Evolutionary conservation across 2,888 invertebrate species (phyloP), one percentile per base, ranked within the genome.

Genomic region (Hydropsyche betteni): DNA sequence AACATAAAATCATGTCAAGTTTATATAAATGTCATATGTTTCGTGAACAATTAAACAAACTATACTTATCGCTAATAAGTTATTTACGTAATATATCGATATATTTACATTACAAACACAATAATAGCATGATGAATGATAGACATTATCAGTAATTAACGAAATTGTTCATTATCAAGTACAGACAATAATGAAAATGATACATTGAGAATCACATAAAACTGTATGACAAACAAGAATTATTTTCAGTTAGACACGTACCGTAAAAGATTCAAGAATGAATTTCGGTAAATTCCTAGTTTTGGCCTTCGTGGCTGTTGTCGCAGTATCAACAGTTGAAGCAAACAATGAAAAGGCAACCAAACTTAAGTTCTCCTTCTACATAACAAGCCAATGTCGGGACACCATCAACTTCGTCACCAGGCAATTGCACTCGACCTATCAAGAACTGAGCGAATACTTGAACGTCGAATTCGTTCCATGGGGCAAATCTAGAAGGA

Each of bases 401-500:
- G 84, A 86, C 70, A 85, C 86, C 0, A 82, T 83, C 0, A 80
- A 68, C 5, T 87, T 86, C 69, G 82, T 87, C 14, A 74, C 75
- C n/a, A 61, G 81, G 12, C 82, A 84, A 36, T 80, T 87, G 10
- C 80, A 77, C 0, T 82, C 83, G 51, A 82, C 84, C 0, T 86
- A 85, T 68, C 80, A 80, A n/a, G 80, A 83, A 33, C 86, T 85
- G 79, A 81, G 81, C 10, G 79, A 85, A 0, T 85, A 82, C 68
- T 77, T 87, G 75, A 84, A 86, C 5, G 75, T 87, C 0, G 84
- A 86, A 78, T 86, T 86, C 70, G 81, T 87, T 0, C 85, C 86
- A 0, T 88, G 87, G 87, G 87, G 87, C 14, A 84, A 85, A 74
- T 84, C 86, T 0, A 14, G 14, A 0, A 81, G 84, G 61, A 80